Conservation (phyloP, 1,140 invertebrate species). For the Hydropsyche tenuis region DNA sequence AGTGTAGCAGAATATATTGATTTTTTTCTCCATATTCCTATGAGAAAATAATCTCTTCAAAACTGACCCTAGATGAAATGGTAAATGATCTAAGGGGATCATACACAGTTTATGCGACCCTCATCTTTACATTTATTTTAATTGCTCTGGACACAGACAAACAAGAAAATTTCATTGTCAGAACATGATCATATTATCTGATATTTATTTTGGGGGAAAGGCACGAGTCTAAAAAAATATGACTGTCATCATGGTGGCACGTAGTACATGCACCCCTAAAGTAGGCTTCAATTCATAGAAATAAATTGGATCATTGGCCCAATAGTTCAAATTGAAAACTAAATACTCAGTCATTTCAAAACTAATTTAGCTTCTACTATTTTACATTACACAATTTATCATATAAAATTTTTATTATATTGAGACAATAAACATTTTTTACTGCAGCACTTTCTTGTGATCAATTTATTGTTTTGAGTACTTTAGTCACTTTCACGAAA, state of each 20-base stretch:
- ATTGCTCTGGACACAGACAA: background rate
- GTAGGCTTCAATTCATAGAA: constrained; percentile 30
- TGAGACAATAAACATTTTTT: constrained; percentile 12
- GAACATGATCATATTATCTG: constrained; percentile 16
- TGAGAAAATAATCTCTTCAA: constrained; percentile 28
- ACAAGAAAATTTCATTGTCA: constrained; percentile 17
- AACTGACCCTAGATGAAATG: constrained; percentile 33
- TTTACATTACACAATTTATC: constrained; percentile 16
- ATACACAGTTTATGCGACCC: background rate
- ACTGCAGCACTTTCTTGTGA: constrained; percentile 14
- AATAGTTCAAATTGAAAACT: constrained; percentile 36
- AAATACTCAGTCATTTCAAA: constrained; percentile 37
- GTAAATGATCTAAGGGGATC: constrained; percentile 8
- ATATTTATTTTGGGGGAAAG: constrained; percentile 43
- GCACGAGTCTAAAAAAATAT: constrained; percentile 49
- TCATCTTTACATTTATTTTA: constrained; percentile 2
- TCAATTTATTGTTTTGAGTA: background rate
- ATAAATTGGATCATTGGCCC: constrained; percentile 42
- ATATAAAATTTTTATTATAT: constrained; percentile 22
- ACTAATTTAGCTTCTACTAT: constrained; percentile 32
- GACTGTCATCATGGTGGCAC: constrained; percentile 33
- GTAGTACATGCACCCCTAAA: constrained; percentile 13
- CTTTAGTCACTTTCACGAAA: constrained; percentile 13
- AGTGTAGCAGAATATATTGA: constrained; percentile 42
- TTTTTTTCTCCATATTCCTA: constrained; percentile 21